Percentiles rank a stretch among this genome's conserved stretches.
These are phyloP conservation scores for Galeopsomyia nigrocyanea DNA, from an alignment of 2,888 invertebrate genomes.

Conservation along the genomic window DNA sequence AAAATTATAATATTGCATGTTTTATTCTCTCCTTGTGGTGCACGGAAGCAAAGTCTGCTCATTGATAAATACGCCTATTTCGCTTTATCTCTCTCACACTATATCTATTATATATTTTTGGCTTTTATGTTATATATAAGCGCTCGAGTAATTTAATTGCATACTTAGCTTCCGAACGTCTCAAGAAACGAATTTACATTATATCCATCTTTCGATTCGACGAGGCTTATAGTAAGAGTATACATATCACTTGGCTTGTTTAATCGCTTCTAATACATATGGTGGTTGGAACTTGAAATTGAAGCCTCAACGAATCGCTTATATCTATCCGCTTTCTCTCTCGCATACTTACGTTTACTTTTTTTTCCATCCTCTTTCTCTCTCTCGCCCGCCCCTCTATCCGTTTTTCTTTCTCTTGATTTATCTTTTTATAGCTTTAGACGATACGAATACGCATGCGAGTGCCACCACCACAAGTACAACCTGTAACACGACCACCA, in stretches of 20 bases:
- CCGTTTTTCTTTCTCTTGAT: conserved; percentile 57
- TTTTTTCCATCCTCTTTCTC: conserved; percentile 26
- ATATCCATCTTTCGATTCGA: background rate
- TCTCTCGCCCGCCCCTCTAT: conserved; percentile 53
- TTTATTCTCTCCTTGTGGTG: conserved; percentile 8
- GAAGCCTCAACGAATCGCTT: conserved; percentile 2
- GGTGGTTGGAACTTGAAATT: background rate
- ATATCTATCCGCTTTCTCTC: background rate
- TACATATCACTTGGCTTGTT: too few species aligned
- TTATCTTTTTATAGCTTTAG: conserved; percentile 64
- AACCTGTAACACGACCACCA: conserved; percentile 56
- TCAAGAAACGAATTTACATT: background rate
- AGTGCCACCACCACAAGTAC: conserved; percentile 60
- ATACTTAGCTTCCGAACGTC: conserved; percentile 30
- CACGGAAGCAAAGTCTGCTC: conserved; percentile 34
- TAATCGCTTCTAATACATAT: too few species aligned
- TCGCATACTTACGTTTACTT: background rate
- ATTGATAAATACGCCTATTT: too few species aligned
- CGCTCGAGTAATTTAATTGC: too few species aligned
- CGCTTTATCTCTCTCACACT: too few species aligned
- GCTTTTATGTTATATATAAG: too few species aligned
- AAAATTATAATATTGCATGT: conserved; percentile 37
- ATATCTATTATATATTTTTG: too few species aligned
- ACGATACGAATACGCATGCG: conserved; percentile 67
- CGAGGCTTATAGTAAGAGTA: background rate